Percentiles rank a stretch among this genome's conserved stretches.
These are phyloP conservation scores for Neria commutata DNA, from an alignment of 2,888 invertebrate genomes.

Conservation along the genomic window DNA sequence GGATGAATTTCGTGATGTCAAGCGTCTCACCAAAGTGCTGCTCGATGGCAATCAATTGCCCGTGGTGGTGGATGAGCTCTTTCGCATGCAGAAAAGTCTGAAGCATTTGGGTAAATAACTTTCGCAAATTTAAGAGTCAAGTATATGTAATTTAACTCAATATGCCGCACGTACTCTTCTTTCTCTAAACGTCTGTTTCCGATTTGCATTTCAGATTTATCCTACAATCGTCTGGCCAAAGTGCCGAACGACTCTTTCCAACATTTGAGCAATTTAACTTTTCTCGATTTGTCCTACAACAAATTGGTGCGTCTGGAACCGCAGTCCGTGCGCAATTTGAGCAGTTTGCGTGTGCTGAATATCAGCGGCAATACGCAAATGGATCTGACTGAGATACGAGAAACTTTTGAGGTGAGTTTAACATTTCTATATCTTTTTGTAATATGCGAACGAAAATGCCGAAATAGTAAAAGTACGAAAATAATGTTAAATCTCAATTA, in stretches of 20 bases:
- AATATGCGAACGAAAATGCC: too few relatives aligned
- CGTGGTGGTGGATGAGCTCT: constrained; percentile 75
- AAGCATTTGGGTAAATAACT: constrained; percentile 56
- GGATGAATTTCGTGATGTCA: constrained; percentile 75
- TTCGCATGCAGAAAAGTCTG: constrained; percentile 62
- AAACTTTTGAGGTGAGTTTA: constrained; percentile 58
- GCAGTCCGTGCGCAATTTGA: constrained; percentile 60
- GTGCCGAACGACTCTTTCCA: constrained; percentile 76
- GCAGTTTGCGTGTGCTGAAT: constrained; percentile 68
- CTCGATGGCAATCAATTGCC: constrained; percentile 81
- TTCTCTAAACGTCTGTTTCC: constrained; percentile 1
- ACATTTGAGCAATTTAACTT: constrained; percentile 72
- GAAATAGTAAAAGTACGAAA: too few relatives aligned
- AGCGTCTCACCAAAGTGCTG: constrained; percentile 68
- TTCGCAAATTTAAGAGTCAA: constrained; percentile 18
- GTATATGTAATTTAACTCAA: constrained; percentile 24
- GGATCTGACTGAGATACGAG: constrained; percentile 59
- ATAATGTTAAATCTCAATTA: too few relatives aligned
- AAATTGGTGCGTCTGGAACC: constrained; percentile 74
- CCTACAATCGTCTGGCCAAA: constrained; percentile 76
- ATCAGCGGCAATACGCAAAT: constrained; percentile 70
- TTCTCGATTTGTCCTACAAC: constrained; percentile 78
- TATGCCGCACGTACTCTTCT: not conserved
- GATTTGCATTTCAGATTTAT: constrained; percentile 62
- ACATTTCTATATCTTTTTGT: not conserved